These are phyloP conservation scores for Triplophysa siluroides DNA, from an alignment of 2,113 vertebrate genomes.

Conservation along the genomic window DNA sequence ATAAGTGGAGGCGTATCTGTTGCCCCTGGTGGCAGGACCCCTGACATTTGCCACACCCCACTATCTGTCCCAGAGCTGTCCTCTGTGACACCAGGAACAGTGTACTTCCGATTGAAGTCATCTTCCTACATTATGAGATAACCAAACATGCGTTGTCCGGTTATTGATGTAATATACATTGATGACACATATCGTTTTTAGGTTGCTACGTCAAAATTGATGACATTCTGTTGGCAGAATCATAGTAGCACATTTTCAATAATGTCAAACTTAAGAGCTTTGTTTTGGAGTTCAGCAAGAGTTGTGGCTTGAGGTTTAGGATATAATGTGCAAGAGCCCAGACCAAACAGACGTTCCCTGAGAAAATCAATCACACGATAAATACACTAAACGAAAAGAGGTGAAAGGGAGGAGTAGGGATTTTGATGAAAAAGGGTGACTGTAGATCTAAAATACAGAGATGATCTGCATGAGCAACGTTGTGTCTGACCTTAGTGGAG, in stretches of 20 bases:
- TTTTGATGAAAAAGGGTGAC: conserved; percentile 11
- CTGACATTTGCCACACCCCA: conserved; percentile 40
- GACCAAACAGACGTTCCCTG: conserved; percentile 6
- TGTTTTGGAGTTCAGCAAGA: background rate
- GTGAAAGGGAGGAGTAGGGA: background rate
- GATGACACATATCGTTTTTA: background rate
- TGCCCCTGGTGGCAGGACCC: conserved; percentile 43
- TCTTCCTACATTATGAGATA: conserved; percentile 65
- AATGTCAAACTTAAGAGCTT: background rate
- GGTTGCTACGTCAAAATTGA: background rate
- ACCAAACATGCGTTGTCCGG: background rate
- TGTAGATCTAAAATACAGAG: conserved; percentile 2
- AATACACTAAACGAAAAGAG: conserved; percentile 8
- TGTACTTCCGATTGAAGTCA: conserved; percentile 64
- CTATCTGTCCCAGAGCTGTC: conserved; percentile 67
- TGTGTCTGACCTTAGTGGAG: conserved; percentile 65
- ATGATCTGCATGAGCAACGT: background rate
- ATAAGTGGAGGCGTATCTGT: conserved; percentile 55
- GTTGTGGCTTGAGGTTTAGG: background rate
- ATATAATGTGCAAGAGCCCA: background rate
- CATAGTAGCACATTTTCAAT: background rate
- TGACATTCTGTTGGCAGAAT: background rate
- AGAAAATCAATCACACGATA: conserved; percentile 6
- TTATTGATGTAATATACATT: background rate
- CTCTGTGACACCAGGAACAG: conserved; percentile 64